phyloP scores from a whole-genome alignment of 2,888 invertebrate species.

The Ochropleura plecta region DNA sequence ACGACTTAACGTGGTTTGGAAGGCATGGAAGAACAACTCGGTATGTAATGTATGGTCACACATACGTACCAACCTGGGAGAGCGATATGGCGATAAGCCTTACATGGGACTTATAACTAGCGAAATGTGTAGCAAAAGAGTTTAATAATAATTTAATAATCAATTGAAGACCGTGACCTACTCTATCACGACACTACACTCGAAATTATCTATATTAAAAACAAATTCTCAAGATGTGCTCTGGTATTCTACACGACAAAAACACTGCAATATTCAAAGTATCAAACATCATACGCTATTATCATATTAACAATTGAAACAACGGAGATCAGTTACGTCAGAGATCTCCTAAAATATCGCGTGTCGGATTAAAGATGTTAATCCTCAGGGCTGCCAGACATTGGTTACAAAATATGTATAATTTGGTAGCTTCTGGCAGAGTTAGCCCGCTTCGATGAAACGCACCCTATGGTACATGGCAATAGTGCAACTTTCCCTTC shows the following conservation, averaged over 20 bases:
- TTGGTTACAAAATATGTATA: not conserved
- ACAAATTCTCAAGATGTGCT: not conserved
- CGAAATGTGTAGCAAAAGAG: not conserved
- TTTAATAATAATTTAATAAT: not conserved
- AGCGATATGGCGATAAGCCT: too few species aligned
- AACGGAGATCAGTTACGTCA: conserved; percentile 30
- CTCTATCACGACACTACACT: not conserved
- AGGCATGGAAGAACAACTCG: too few species aligned
- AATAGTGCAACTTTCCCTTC: not conserved
- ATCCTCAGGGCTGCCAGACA: conserved; percentile 2
- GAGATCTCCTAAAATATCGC: conserved; percentile 23
- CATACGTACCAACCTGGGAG: too few species aligned
- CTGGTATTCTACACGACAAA: not conserved
- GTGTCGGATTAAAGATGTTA: conserved; percentile 38
- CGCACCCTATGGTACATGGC: not conserved
- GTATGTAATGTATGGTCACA: too few species aligned
- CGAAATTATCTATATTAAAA: too few species aligned
- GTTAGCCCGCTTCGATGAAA: not conserved
- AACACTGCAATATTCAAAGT: conserved; percentile 9
- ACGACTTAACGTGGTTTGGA: too few species aligned
- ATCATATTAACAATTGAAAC: conserved; percentile 30
- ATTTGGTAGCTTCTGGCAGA: not conserved
- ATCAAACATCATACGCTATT: conserved; percentile 6
- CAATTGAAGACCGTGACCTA: not conserved
- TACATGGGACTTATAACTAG: not conserved